A percentile compares a stretch with the other conserved stretches of the same genome.
Evolutionary conservation across 2,113 vertebrate species (phyloP).

Genomic region (Ciconia stormi): DNA sequence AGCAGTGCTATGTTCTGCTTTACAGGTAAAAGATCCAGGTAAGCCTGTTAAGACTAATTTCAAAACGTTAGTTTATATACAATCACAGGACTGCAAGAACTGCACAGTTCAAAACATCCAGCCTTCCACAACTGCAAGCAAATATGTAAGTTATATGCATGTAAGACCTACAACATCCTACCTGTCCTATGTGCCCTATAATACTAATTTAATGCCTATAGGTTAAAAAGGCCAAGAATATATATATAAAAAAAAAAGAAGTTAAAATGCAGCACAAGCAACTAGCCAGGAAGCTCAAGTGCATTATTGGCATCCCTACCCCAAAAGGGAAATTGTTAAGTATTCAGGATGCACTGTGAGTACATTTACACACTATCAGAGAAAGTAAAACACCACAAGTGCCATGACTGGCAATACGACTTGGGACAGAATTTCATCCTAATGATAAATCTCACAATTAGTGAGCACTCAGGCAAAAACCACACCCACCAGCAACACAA

Average conservation of each 20-base stretch:
- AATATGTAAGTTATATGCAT: background rate
- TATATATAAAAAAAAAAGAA: background rate
- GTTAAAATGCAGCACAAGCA: background rate
- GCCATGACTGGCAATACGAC: background rate
- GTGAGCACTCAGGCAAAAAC: background rate
- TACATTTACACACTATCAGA: background rate
- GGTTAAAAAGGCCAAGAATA: background rate
- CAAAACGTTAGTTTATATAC: background rate
- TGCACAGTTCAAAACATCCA: background rate
- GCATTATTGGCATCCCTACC: background rate
- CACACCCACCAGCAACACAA: background rate
- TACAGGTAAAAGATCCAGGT: background rate
- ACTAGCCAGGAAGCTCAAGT: background rate
- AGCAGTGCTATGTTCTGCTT: background rate
- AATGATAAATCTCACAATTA: background rate
- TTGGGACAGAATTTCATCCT: background rate
- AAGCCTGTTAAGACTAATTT: background rate
- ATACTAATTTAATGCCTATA: background rate
- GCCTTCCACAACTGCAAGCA: background rate
- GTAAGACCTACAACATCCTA: background rate
- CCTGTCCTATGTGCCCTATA: background rate
- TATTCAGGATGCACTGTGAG: background rate
- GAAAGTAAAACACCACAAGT: background rate
- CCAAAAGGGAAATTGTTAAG: background rate
- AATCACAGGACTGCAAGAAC: background rate